Evolutionary conservation across 2,113 vertebrate genomes (phyloP).

Genomic region (Odocoileus hemionus): DNA sequence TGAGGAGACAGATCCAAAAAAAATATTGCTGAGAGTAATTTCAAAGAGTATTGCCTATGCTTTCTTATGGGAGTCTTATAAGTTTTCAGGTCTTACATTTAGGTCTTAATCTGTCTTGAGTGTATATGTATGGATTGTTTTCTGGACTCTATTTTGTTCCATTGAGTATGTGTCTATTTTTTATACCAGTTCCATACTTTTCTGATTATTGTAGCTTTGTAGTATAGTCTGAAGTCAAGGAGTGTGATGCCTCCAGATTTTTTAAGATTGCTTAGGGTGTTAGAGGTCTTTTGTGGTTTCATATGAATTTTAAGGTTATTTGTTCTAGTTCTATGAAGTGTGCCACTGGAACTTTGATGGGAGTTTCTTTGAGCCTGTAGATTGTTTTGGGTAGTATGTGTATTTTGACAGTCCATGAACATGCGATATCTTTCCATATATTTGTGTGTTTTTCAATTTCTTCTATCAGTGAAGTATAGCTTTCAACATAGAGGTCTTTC

Average conservation of each 20-base stretch:
- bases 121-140: neutral
- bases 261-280: neutral
- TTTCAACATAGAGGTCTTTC: neutral
- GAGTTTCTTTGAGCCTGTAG: neutral
- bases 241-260: neutral
- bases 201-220: neutral
- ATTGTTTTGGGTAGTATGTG: neutral
- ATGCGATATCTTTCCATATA: neutral
- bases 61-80: neutral
- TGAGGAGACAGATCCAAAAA: neutral
- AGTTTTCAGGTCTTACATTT: neutral
- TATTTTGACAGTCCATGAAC: neutral
- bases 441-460: neutral
- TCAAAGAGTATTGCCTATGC: neutral
- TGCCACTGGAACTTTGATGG: neutral
- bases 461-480: neutral
- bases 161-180: neutral
- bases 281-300: neutral
- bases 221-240: neutral
- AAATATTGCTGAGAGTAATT: neutral
- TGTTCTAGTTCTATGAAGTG: neutral
- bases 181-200: neutral
- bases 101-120: neutral
- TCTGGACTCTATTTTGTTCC: neutral
- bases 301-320: neutral